Conservation (phyloP, 2,113 vertebrate genomes). For the Promerops cafer region DNA sequence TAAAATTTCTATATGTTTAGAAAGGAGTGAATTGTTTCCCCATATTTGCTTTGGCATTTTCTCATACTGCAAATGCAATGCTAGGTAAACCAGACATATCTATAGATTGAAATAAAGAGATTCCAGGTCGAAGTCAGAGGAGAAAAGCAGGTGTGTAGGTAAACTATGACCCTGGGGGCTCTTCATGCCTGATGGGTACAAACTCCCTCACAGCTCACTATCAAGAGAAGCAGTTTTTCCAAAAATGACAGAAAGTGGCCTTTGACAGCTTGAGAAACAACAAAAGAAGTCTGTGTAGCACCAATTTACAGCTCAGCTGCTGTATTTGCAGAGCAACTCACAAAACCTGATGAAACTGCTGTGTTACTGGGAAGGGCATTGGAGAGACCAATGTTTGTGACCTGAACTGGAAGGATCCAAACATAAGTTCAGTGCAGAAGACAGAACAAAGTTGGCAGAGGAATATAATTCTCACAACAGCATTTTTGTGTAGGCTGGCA, state of each 20-base stretch:
- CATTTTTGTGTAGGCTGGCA: neutral
- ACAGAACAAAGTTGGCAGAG: neutral
- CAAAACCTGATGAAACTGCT: neutral
- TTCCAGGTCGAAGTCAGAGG: neutral
- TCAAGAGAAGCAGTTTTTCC: neutral
- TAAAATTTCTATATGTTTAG: neutral
- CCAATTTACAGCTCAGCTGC: neutral
- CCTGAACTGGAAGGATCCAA: neutral
- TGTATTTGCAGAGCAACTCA: neutral
- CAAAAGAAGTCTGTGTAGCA: neutral
- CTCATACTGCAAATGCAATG: neutral
- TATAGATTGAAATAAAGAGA: neutral
- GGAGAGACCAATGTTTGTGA: neutral
- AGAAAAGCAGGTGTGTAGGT: neutral
- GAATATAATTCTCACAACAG: neutral
- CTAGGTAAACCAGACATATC: neutral
- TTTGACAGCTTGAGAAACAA: neutral
- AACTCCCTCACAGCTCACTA: neutral
- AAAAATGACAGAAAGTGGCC: neutral
- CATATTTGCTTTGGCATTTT: neutral
- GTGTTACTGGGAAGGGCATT: neutral
- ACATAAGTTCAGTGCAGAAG: neutral
- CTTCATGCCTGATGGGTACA: rapidly evolving
- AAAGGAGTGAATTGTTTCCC: neutral
- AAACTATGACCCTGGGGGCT: neutral